Evolutionary conservation across 2,113 vertebrate genomes (phyloP).

Genomic region (Carettochelys insculpta): DNA sequence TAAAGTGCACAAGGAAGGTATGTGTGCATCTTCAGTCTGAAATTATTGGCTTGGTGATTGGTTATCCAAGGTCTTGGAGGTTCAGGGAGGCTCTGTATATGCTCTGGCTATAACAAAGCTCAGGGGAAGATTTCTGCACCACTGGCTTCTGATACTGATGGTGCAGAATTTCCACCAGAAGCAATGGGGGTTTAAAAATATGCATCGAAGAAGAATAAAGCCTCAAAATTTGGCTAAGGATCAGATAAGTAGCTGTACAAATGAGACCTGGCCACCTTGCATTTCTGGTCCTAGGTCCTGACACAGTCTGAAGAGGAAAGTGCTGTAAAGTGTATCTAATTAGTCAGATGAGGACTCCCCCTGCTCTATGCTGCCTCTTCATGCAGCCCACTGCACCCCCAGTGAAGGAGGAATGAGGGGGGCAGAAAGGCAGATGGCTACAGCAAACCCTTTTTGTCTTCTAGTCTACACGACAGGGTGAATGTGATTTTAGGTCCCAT

Average conservation of each 20-base stretch:
- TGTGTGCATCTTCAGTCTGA: background rate
- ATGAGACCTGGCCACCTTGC: accelerated
- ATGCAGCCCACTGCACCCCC: background rate
- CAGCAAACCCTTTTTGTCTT: accelerated
- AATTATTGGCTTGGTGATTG: background rate
- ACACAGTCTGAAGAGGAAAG: accelerated
- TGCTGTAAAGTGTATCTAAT: background rate
- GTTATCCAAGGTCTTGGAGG: accelerated
- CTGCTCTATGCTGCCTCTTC: too few species aligned
- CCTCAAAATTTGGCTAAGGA: background rate
- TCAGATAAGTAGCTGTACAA: accelerated
- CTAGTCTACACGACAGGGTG: background rate
- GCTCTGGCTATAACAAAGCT: background rate
- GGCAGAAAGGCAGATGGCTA: background rate
- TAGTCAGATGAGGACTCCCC: background rate
- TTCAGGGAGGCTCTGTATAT: accelerated
- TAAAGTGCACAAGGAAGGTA: accelerated
- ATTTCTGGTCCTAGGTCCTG: background rate
- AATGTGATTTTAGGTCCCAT: accelerated
- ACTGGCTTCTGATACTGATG: background rate
- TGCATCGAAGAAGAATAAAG: background rate
- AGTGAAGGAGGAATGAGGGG: background rate
- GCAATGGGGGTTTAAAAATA: accelerated
- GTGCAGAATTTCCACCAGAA: background rate
- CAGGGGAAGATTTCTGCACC: background rate